Conservation (phyloP, 1,140 invertebrate species). For the Helicorthomorpha holstii region DNA sequence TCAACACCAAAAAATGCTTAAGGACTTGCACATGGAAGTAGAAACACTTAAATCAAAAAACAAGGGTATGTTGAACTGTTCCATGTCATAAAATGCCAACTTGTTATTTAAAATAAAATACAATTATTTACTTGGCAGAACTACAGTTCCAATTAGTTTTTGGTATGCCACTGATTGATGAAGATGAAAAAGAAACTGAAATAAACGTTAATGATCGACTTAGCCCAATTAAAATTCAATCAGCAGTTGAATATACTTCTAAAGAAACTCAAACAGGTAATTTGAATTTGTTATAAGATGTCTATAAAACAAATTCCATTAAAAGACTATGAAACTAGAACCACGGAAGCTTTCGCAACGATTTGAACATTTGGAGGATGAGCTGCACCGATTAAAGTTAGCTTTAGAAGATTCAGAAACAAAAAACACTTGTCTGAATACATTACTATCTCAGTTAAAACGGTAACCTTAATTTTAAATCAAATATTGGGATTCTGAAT, state of each 20-base stretch:
- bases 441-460: slow-evolving; percentile 2
- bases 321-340: background rate
- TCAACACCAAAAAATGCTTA: background rate
- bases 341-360: background rate
- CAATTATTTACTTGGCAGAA: background rate
- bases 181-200: background rate
- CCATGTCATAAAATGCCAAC: background rate
- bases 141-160: slow-evolving; percentile 3
- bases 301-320: background rate
- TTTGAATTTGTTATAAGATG: background rate
- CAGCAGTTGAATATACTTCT: background rate
- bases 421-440: background rate
- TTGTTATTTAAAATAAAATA: background rate
- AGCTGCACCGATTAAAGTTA: background rate
- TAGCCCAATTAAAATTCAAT: background rate
- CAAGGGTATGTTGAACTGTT: background rate
- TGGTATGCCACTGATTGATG: background rate
- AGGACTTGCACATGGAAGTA: background rate
- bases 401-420: slow-evolving; percentile 1
- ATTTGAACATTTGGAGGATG: background rate
- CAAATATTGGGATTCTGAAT: background rate
- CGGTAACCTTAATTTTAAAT: background rate
- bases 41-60: slow-evolving; percentile 2
- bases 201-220: background rate
- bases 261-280: background rate